These are phyloP conservation scores for Bombus haemorrhoidalis DNA, from an alignment of 1,140 invertebrate genomes.

Conservation along the genomic window DNA sequence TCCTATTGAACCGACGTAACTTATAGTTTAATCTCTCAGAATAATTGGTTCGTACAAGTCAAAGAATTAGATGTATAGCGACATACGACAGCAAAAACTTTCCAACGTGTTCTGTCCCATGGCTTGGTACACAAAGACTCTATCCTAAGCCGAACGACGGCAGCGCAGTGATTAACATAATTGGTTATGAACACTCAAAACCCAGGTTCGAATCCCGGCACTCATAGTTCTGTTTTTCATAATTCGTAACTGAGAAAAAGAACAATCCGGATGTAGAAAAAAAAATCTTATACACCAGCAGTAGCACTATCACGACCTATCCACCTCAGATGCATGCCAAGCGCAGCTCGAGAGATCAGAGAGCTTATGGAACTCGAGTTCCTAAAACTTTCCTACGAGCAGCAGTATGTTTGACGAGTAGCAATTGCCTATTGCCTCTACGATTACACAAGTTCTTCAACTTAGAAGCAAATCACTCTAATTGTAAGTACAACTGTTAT, in stretches of 20 bases:
- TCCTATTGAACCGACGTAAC: background rate
- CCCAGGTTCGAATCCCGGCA: too few relatives aligned
- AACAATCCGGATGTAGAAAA: too few relatives aligned
- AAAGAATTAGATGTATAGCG: background rate
- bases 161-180: too few relatives aligned
- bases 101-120: too few relatives aligned
- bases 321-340: background rate
- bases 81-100: too few relatives aligned
- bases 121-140: too few relatives aligned
- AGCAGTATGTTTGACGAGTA: background rate
- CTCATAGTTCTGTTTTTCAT: too few relatives aligned
- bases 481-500: background rate
- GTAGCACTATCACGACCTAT: too few relatives aligned
- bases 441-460: background rate
- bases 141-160: too few relatives aligned
- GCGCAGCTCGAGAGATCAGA: background rate
- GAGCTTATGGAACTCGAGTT: background rate
- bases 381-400: background rate
- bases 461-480: background rate
- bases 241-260: too few relatives aligned
- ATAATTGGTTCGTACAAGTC: background rate
- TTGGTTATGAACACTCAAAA: too few relatives aligned
- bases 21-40: background rate
- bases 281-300: too few relatives aligned
- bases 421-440: background rate